Conservation (phyloP, 2,797 vertebrate species). For the Tachyglossus aculeatus region DNA sequence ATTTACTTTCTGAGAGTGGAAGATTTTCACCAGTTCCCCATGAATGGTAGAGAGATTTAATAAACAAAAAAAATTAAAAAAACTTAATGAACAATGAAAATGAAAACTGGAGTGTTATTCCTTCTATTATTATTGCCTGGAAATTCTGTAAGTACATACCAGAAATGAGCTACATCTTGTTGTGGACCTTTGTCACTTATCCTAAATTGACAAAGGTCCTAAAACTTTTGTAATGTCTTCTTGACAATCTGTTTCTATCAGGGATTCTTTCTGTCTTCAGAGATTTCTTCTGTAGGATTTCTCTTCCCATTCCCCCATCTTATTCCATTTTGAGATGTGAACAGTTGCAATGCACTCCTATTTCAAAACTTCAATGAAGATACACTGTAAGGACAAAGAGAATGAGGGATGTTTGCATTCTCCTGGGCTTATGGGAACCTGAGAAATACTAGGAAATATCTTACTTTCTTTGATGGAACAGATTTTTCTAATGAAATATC, state of each 20-base stretch:
- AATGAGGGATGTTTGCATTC: neutral
- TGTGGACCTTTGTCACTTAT: too few relatives aligned
- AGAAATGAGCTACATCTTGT: too few relatives aligned
- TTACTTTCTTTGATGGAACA: neutral
- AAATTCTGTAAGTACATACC: too few relatives aligned
- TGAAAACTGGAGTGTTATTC: too few relatives aligned
- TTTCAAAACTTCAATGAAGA: neutral
- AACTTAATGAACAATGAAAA: too few relatives aligned
- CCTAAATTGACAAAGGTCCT: too few relatives aligned
- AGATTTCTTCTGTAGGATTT: neutral
- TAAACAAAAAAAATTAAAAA: too few relatives aligned
- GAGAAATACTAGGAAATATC: neutral
- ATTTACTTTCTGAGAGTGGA: too few relatives aligned
- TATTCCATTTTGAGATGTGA: neutral
- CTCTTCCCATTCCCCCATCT: neutral
- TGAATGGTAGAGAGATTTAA: too few relatives aligned
- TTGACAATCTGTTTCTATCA: neutral
- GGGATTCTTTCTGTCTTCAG: neutral
- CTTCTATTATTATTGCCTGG: too few relatives aligned
- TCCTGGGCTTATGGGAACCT: neutral
- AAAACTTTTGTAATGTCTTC: neutral
- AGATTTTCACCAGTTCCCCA: too few relatives aligned
- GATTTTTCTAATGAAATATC: neutral
- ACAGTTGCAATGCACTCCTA: conserved; percentile 1
- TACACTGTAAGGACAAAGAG: neutral